Evolutionary conservation across 1,140 invertebrate genomes (phyloP), one percentile per base, ranked within the genome.

Genomic region (Wiebesia pumilae): DNA sequence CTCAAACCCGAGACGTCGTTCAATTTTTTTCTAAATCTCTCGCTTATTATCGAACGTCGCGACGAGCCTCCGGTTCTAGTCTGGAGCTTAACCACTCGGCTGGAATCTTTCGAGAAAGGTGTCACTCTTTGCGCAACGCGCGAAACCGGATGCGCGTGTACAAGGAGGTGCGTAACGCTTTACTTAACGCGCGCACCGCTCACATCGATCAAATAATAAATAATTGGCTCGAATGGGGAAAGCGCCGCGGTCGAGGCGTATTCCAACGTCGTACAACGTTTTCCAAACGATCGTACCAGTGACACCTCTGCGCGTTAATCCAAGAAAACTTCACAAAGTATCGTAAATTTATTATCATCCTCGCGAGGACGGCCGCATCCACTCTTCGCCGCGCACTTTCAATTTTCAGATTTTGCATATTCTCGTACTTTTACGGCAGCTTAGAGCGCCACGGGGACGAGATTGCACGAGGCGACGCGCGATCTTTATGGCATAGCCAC

Each of bases 141-240:
- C 35, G 77, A 79, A 79, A 79, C 77, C 77, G 47, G 77, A 79
- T 54, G 58, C 71, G 58, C 71, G 38, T 75, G 43, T 75, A 75
- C 14, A 75, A 75, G 71, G 71, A 75, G 71, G 40, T 6, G 40
- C 4, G 33, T 7, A 27, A 43, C 6, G 10, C 24, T 19, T 27
- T 12, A 33, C 14, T 40, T 27, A 27, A 21, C 38, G 14, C 12
- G 3, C 27, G 30, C 12, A 21, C 24, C 7, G 38, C n/a, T 75
- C n/a, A 43, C 43, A 75, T 43, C 71, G 38, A 43, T 27, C 40
- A 19, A 75, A 75, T n/a, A n/a, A 75, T 75, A 38, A 75, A 75
- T 75, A 43, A 75, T 75, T 75, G 40, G 24, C 71, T 75, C 16
- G 40, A 43, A 75, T 75, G 43, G 43, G 43, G 21, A 38, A 38